A percentile compares a stretch with the other conserved stretches of the same genome.
These are phyloP conservation scores for Amphiprion ocellaris DNA, from an alignment of 2,113 vertebrate species.

Conservation along the genomic window DNA sequence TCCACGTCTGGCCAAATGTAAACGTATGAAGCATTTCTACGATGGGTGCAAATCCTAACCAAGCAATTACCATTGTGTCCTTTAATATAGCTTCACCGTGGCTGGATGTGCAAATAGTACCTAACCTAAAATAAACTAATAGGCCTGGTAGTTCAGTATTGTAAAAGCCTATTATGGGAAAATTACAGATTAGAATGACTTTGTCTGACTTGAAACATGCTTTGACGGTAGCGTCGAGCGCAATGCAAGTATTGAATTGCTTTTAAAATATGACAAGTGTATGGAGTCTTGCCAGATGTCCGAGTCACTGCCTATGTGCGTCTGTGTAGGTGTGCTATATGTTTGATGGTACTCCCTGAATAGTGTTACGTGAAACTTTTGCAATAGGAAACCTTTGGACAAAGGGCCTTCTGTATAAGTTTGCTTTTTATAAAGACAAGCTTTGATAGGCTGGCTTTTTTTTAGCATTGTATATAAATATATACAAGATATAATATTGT, in stretches of 20 bases:
- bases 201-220: slow-evolving; percentile 47
- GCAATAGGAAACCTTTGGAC: slow-evolving; percentile 77
- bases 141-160: slow-evolving; percentile 26
- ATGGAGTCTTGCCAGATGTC: slow-evolving; percentile 62
- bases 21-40: slow-evolving; percentile 20
- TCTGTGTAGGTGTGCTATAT: slow-evolving; percentile 70
- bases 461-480: slow-evolving; percentile 74
- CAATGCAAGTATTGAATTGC: slow-evolving; percentile 37
- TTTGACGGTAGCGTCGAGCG: slow-evolving; percentile 17
- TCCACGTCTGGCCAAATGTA: slow-evolving; percentile 39
- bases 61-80: slow-evolving; percentile 48
- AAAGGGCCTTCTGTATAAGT: slow-evolving; percentile 74
- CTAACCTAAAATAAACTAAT: slow-evolving; percentile 12
- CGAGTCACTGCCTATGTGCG: slow-evolving; percentile 73
- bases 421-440: slow-evolving; percentile 74
- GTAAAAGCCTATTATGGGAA: slow-evolving; percentile 5
- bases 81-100: slow-evolving; percentile 35
- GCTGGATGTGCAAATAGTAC: slow-evolving; percentile 9
- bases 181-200: slow-evolving; percentile 14
- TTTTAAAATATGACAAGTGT: slow-evolving; percentile 51
- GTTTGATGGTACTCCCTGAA: slow-evolving; percentile 78
- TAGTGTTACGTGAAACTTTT: slow-evolving; percentile 74
- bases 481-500: slow-evolving; percentile 77
- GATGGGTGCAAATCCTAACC: slow-evolving; percentile 22
- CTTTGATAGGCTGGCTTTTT: slow-evolving; percentile 76